Percentiles rank a stretch among this genome's conserved stretches.
These are phyloP conservation scores for Ammodytes marinus DNA, from an alignment of 2,113 vertebrate genomes.

Conservation along the genomic window DNA sequence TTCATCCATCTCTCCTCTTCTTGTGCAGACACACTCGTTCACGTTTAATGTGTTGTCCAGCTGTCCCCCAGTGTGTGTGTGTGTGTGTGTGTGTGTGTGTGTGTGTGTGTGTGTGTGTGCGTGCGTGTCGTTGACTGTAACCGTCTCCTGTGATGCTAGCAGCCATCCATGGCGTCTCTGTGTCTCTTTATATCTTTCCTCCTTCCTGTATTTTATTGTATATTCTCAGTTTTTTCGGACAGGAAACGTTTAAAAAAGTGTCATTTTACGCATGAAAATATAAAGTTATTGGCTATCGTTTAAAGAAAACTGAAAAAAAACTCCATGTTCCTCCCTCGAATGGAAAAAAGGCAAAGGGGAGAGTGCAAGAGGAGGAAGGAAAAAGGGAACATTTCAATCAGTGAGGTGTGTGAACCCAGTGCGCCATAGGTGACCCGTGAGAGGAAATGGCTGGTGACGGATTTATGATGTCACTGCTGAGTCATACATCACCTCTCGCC, in stretches of 20 bases:
- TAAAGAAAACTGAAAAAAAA: not conserved
- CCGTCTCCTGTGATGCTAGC: not conserved
- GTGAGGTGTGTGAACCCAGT: constrained; percentile 6
- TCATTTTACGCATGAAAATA: not conserved
- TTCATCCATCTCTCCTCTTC: not conserved
- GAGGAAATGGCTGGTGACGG: constrained; percentile 36
- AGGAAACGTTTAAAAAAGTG: not conserved
- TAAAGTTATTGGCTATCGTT: not conserved
- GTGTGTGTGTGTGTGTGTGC: not conserved
- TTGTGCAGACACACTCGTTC: not conserved
- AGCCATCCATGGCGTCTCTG: not conserved
- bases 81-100: constrained; percentile 19
- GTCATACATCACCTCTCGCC: constrained; percentile 2
- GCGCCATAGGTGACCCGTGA: constrained; percentile 7
- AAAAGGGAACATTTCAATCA: constrained; percentile 21
- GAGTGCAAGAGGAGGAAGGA: not conserved
- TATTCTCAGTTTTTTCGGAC: not conserved
- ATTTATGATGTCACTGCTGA: constrained; percentile 43
- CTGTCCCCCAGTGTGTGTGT: constrained; percentile 20
- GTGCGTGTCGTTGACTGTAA: constrained; percentile 12
- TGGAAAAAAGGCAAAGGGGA: too few species aligned
- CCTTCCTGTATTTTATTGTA: not conserved
- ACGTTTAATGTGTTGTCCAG: constrained; percentile 1
- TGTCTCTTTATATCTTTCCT: not conserved
- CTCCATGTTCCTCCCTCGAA: not conserved